Evolutionary conservation across 2,113 vertebrate genomes (phyloP).

Genomic region (Aphyosemion australe): DNA sequence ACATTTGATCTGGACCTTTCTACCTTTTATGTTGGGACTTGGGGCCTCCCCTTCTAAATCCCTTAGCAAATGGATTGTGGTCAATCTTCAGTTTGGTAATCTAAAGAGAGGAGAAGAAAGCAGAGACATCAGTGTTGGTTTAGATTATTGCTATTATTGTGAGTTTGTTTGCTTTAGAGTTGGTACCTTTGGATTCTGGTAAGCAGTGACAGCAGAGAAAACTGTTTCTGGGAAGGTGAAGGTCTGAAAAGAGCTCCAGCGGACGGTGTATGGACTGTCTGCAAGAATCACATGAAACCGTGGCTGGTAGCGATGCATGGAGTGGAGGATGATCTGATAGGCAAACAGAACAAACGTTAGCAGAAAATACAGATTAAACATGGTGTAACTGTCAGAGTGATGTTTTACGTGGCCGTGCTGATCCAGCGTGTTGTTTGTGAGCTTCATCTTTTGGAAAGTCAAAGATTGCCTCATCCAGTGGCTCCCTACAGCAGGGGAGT

Average conservation of each 20-base stretch:
- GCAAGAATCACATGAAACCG: slow-evolving; percentile 87
- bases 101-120: slow-evolving; percentile 52
- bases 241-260: slow-evolving; percentile 84
- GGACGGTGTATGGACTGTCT: slow-evolving; percentile 82
- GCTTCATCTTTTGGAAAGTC: slow-evolving; percentile 89
- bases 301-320: slow-evolving; percentile 85
- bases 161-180: background rate
- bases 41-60: slow-evolving; percentile 83
- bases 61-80: slow-evolving; percentile 89
- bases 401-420: slow-evolving; percentile 85
- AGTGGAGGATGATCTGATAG: slow-evolving; percentile 81
- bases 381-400: background rate
- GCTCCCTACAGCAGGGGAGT: slow-evolving; percentile 86
- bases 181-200: slow-evolving; percentile 87
- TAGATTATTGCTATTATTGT: background rate
- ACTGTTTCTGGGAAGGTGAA: slow-evolving; percentile 87
- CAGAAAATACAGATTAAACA: background rate
- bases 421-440: slow-evolving; percentile 91
- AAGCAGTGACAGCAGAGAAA: slow-evolving; percentile 89
- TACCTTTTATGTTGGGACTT: slow-evolving; percentile 81
- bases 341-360: background rate
- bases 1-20: background rate
- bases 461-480: slow-evolving; percentile 90
- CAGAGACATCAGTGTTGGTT: background rate
- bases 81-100: slow-evolving; percentile 91